Percentiles rank a stretch among this genome's conserved stretches.
Conservation (phyloP, 2,797 vertebrate species). For the Pteronotus mesoamericanus region DNA sequence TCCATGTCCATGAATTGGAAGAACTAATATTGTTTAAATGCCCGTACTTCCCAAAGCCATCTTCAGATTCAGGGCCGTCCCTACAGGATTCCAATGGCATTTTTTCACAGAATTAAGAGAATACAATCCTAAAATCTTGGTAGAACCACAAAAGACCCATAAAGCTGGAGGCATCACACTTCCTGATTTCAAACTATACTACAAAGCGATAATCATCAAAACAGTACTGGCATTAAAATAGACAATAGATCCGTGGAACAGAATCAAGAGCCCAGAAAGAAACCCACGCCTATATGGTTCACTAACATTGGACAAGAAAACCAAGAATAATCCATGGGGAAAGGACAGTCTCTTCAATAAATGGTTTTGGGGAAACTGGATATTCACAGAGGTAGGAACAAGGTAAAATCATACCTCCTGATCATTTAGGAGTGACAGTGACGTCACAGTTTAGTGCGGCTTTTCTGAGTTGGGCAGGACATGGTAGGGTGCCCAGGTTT, state of each 20-base stretch:
- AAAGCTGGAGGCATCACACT: neutral
- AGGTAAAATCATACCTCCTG: neutral
- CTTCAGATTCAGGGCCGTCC: neutral
- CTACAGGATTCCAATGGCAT: neutral
- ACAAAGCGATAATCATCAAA: neutral
- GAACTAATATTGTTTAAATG: too few species aligned
- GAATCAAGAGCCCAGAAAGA: neutral
- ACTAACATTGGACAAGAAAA: too few species aligned
- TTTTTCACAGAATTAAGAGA: neutral
- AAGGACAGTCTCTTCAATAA: neutral
- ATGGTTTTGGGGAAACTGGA: neutral
- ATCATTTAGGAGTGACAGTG: neutral
- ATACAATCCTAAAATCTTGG: neutral
- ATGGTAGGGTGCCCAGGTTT: rapidly evolving
- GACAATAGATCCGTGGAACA: neutral
- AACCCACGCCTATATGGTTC: neutral
- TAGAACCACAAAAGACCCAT: neutral
- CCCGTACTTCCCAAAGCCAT: neutral
- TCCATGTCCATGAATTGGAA: too few species aligned
- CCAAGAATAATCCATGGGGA: neutral
- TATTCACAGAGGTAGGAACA: neutral
- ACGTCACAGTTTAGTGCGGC: neutral
- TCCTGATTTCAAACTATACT: neutral
- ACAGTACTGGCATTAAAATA: neutral
- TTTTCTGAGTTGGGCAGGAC: neutral